These are phyloP conservation scores for Agrochola circellaris DNA, from an alignment of 2,888 invertebrate genomes.

Conservation along the genomic window DNA sequence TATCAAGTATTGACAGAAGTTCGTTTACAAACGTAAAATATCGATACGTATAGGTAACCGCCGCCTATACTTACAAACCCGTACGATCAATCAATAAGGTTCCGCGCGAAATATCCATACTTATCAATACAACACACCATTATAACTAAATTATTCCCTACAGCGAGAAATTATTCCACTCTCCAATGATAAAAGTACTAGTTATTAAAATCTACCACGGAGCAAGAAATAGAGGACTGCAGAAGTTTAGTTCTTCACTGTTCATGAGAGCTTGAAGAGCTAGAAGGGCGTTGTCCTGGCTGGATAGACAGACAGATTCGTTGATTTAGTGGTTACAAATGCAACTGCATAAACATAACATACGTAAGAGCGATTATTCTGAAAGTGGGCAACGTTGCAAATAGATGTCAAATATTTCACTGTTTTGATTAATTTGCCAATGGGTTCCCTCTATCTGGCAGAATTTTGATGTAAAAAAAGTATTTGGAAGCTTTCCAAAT, in stretches of 20 bases:
- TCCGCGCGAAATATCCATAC: slow-evolving; percentile 25
- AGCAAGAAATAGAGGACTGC: background rate
- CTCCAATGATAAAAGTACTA: slow-evolving; percentile 31
- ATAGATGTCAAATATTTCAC: too few species aligned
- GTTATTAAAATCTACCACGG: slow-evolving; percentile 47
- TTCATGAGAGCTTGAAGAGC: background rate
- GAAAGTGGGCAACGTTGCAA: too few species aligned
- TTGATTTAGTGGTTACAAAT: too few species aligned
- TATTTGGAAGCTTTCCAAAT: too few species aligned
- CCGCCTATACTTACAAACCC: slow-evolving; percentile 7
- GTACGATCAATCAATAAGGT: slow-evolving; percentile 28
- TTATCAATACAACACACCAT: slow-evolving; percentile 48
- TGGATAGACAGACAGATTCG: too few species aligned
- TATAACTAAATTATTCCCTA: slow-evolving; percentile 56
- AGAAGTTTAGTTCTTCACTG: slow-evolving; percentile 17
- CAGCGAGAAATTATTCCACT: slow-evolving; percentile 42
- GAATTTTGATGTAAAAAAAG: too few species aligned
- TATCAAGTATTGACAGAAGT: background rate
- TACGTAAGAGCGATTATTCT: too few species aligned
- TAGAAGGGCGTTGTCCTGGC: background rate
- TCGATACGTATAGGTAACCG: background rate
- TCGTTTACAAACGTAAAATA: background rate
- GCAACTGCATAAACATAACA: too few species aligned
- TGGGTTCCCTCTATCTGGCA: too few species aligned
- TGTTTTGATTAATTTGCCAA: too few species aligned